These are phyloP conservation scores for Heliothis peltigera DNA, from an alignment of 2,888 invertebrate genomes.

Conservation along the genomic window DNA sequence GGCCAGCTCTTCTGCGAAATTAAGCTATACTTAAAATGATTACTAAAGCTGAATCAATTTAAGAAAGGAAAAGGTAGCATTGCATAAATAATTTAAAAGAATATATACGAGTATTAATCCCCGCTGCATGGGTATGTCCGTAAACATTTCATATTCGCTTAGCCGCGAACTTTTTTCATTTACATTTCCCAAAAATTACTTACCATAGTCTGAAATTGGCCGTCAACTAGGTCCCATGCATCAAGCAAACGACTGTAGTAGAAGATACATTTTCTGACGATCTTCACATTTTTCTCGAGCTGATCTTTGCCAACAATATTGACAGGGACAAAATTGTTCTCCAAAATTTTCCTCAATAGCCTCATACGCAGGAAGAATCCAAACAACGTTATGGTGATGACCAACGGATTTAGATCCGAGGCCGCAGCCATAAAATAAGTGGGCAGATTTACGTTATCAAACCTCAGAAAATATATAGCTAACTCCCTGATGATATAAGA, in stretches of 20 bases:
- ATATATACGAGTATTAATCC: too few relatives aligned
- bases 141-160: too few relatives aligned
- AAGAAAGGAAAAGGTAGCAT: too few relatives aligned
- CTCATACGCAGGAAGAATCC: not conserved
- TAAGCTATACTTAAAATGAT: too few relatives aligned
- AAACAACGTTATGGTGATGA: not conserved
- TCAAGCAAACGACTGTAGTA: constrained; percentile 37
- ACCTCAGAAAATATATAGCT: not conserved
- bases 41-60: too few relatives aligned
- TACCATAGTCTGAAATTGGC: too few relatives aligned
- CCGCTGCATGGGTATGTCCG: too few relatives aligned
- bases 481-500: not conserved
- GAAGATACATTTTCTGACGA: constrained; percentile 26
- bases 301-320: constrained; percentile 29
- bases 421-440: not conserved
- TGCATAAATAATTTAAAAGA: too few relatives aligned
- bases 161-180: too few relatives aligned
- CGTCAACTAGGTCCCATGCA: too few relatives aligned
- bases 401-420: not conserved
- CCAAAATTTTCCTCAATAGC: constrained; percentile 10
- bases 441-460: fast-evolving
- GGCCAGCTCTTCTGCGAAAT: too few relatives aligned
- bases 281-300: constrained; percentile 9
- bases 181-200: too few relatives aligned
- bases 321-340: constrained; percentile 18